A percentile compares a stretch with the other conserved stretches of the same genome.
Evolutionary conservation across 37 sponge, comb jelly and placozoan species (phyloP).

Genomic region (Haliclona indistincta): DNA sequence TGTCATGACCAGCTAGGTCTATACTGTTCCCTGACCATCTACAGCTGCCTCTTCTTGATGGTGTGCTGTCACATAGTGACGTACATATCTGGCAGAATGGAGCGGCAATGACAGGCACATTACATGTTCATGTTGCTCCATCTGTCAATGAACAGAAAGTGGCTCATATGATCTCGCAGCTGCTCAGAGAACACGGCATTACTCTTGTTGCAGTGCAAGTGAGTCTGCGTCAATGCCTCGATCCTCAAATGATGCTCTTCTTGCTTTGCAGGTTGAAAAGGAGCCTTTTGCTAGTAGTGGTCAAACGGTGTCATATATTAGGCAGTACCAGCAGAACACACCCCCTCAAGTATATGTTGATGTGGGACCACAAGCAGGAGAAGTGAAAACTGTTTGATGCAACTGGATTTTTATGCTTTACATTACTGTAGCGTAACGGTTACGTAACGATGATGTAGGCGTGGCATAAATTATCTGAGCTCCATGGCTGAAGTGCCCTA

Average conservation of each 20-base stretch:
- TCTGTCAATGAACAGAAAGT: constrained; percentile 86
- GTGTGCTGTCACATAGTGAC: constrained; percentile 74
- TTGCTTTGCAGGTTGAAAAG: not conserved
- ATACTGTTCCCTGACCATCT: not conserved
- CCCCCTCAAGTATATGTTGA: constrained; percentile 85
- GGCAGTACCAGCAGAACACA: constrained; percentile 32
- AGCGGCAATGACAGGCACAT: constrained; percentile 66
- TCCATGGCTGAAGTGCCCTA: too few species aligned
- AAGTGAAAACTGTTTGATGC: constrained; percentile 44
- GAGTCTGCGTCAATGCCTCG: constrained; percentile 4
- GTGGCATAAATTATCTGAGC: too few species aligned
- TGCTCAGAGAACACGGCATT: constrained; percentile 77
- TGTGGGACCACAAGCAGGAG: constrained; percentile 71
- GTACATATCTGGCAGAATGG: constrained; percentile 93
- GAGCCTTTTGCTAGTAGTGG: not conserved
- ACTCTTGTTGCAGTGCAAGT: constrained; percentile 80
- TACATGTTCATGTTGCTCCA: constrained; percentile 72
- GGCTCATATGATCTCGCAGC: constrained; percentile 65
- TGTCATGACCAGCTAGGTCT: not conserved
- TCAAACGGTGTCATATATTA: constrained; percentile 17
- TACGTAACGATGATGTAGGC: too few species aligned
- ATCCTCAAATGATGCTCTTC: not conserved
- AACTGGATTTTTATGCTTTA: too few species aligned
- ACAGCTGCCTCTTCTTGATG: constrained; percentile 72
- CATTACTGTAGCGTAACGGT: too few species aligned